phyloP scores from a whole-genome alignment of 1,140 invertebrate genomes.

The Zaprionus ornatus region DNA sequence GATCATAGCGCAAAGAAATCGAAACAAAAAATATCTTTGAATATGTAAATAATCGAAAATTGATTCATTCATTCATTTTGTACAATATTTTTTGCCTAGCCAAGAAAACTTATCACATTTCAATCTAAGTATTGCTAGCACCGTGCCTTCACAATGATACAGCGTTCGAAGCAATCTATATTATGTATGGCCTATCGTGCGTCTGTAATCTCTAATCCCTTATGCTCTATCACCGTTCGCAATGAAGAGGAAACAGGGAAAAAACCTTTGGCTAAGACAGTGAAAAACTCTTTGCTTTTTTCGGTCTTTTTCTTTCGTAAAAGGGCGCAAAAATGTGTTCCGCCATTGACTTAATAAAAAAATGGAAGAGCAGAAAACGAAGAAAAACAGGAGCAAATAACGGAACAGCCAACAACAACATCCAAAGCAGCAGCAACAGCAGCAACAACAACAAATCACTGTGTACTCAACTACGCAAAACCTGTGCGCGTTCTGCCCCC shows the following conservation, averaged over 20 bases:
- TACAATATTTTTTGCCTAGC: background rate
- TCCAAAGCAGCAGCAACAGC: background rate
- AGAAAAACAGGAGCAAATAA: conserved; percentile 11
- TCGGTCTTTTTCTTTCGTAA: background rate
- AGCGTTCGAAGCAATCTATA: background rate
- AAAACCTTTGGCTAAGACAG: background rate
- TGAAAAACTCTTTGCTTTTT: conserved; percentile 12
- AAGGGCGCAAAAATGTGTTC: conserved; percentile 15
- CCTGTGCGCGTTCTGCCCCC: conserved; percentile 20
- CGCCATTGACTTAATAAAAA: conserved; percentile 38
- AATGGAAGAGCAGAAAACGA: background rate
- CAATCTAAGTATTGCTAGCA: background rate
- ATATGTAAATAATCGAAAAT: background rate
- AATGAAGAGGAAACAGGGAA: background rate
- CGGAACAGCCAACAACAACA: conserved; percentile 13
- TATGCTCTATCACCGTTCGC: conserved; percentile 17
- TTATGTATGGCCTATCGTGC: background rate
- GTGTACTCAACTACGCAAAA: conserved; percentile 47
- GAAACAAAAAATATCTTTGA: background rate
- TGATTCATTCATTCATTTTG: background rate
- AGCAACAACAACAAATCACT: conserved; percentile 60
- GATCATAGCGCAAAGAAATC: background rate
- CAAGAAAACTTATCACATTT: background rate
- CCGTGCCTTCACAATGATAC: background rate
- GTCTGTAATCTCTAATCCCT: conserved; percentile 19